phyloP scores from a whole-genome alignment of 1,140 invertebrate genomes.

The Pomacea maculata region DNA sequence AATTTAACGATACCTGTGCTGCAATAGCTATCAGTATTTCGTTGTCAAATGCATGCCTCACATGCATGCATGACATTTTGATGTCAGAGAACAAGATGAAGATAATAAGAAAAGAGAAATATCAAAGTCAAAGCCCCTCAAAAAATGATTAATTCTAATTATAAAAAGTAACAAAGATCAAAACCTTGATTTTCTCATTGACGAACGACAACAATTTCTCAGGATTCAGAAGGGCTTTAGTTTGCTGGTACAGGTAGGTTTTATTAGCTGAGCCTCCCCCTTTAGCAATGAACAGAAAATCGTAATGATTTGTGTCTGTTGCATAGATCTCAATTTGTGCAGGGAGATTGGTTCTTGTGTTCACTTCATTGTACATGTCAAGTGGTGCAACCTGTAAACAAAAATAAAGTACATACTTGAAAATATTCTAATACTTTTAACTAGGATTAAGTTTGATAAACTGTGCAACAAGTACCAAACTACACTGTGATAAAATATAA shows the following conservation, averaged over 20 bases:
- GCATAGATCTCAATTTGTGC: slow-evolving; percentile 66
- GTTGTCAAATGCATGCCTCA: no score
- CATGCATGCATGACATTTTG: no score
- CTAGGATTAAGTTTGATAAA: no score
- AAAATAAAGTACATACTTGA: background rate
- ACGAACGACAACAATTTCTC: slow-evolving; percentile 64
- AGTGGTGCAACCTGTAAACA: slow-evolving; percentile 62
- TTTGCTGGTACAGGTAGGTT: slow-evolving; percentile 66
- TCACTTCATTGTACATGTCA: slow-evolving; percentile 66
- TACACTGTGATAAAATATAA: no score
- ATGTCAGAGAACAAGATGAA: background rate
- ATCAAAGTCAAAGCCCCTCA: background rate
- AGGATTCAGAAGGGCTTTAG: slow-evolving; percentile 65
- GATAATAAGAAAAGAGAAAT: background rate
- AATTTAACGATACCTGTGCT: no score
- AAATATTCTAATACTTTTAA: no score
- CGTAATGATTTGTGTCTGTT: slow-evolving; percentile 60
- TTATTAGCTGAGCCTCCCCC: slow-evolving; percentile 67
- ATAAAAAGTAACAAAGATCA: background rate
- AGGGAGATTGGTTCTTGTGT: slow-evolving; percentile 66
- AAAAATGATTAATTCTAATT: background rate
- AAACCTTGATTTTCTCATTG: slow-evolving; percentile 66
- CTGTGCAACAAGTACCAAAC: no score
- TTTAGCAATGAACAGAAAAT: slow-evolving; percentile 67
- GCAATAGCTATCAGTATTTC: no score